A percentile compares a stretch with the other conserved stretches of the same genome.
Evolutionary conservation across 2,797 vertebrate species (phyloP).

Genomic region (Catharus ustulatus): DNA sequence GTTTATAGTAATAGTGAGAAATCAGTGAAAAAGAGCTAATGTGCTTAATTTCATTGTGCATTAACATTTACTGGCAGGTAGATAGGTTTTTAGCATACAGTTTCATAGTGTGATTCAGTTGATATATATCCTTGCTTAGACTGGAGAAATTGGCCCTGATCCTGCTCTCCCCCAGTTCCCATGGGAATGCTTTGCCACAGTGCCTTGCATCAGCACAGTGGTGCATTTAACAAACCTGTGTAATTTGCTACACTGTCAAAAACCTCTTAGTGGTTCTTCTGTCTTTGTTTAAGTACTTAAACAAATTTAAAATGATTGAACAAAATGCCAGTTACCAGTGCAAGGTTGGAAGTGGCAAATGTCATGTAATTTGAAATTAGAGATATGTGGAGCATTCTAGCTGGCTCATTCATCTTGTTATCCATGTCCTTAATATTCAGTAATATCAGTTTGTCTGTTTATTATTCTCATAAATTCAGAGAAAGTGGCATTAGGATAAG

Average conservation of each 20-base stretch:
- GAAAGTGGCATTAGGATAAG: not conserved
- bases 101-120: not conserved
- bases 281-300: not conserved
- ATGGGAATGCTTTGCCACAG: rapidly evolving
- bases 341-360: not conserved
- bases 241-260: not conserved
- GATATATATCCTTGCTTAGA: not conserved
- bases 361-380: not conserved
- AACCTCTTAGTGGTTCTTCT: not conserved
- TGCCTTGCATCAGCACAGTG: not conserved
- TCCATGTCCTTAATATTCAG: not conserved
- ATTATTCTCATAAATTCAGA: not conserved
- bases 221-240: not conserved
- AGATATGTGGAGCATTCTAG: not conserved
- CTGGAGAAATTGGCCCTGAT: not conserved
- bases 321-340: not conserved
- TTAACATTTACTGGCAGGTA: not conserved
- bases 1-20: not conserved
- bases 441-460: not conserved
- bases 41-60: not conserved
- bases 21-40: not conserved
- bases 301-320: not conserved
- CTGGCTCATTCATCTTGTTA: not conserved
- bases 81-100: not conserved
- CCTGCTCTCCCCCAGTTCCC: not conserved